Evolutionary conservation across 1,140 invertebrate species (phyloP).

Genomic region (Danaus plexippus): DNA sequence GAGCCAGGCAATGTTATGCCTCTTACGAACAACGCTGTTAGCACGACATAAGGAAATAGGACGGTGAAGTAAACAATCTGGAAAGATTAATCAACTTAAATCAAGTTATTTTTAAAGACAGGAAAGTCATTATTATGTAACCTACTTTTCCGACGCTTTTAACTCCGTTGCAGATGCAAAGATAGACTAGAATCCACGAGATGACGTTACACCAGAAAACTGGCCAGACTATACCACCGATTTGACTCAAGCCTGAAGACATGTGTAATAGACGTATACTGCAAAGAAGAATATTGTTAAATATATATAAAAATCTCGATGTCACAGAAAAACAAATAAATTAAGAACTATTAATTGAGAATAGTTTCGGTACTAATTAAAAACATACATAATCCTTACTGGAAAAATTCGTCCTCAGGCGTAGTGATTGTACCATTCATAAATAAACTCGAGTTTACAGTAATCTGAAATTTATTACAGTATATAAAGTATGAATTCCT

Average conservation of each 20-base stretch:
- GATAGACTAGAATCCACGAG: slow-evolving; percentile 84
- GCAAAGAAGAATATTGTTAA: slow-evolving; percentile 25
- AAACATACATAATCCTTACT: slow-evolving; percentile 74
- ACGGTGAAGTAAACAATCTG: slow-evolving; percentile 88
- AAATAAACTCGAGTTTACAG: slow-evolving; percentile 39
- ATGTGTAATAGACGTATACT: slow-evolving; percentile 81
- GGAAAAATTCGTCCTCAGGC: slow-evolving; percentile 88
- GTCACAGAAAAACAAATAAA: too few relatives aligned
- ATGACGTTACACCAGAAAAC: slow-evolving; percentile 79
- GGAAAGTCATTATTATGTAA: slow-evolving; percentile 1
- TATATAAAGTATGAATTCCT: slow-evolving; percentile 17
- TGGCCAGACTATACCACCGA: slow-evolving; percentile 81
- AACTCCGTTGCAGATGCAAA: slow-evolving; percentile 87
- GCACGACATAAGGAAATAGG: slow-evolving; percentile 86
- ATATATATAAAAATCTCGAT: not conserved
- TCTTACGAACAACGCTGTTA: slow-evolving; percentile 80
- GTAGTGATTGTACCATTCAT: slow-evolving; percentile 68
- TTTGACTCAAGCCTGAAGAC: slow-evolving; percentile 76
- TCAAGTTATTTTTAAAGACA: slow-evolving; percentile 13
- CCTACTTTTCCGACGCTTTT: slow-evolving; percentile 79
- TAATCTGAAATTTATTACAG: slow-evolving; percentile 37
- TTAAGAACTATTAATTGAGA: too few relatives aligned
- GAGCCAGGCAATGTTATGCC: slow-evolving; percentile 86
- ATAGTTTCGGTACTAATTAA: not conserved
- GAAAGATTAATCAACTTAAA: slow-evolving; percentile 28